Conservation (phyloP, 2,113 vertebrate genomes). For the Ploceus nigricollis region DNA sequence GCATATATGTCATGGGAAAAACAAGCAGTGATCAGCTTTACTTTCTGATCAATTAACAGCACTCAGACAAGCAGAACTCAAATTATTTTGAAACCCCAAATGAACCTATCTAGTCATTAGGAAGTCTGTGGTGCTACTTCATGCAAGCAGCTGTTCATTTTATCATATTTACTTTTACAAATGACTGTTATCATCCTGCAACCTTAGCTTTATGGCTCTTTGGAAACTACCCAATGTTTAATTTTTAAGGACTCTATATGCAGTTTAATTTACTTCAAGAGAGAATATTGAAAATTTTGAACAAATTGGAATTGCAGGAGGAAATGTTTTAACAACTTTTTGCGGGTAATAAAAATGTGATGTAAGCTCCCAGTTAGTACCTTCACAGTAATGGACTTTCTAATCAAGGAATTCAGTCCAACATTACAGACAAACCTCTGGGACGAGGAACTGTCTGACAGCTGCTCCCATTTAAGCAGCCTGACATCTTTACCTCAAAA, state of each 20-base stretch:
- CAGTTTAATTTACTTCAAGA: conserved; percentile 35
- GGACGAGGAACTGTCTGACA: not conserved
- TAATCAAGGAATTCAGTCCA: not conserved
- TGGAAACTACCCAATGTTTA: conserved; percentile 54
- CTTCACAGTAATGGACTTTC: not conserved
- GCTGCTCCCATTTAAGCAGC: not conserved
- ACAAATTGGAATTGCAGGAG: conserved; percentile 12
- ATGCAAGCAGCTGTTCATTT: conserved; percentile 60
- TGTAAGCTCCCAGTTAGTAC: not conserved
- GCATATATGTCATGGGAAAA: conserved; percentile 52
- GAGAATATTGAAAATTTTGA: conserved; percentile 49
- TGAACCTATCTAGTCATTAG: conserved; percentile 57
- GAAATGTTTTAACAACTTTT: conserved; percentile 47
- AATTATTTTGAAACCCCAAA: conserved; percentile 58
- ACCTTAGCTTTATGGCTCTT: conserved; percentile 61
- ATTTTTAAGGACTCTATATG: conserved; percentile 44
- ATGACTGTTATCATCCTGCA: conserved; percentile 62
- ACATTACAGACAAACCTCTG: not conserved
- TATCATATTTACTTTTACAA: conserved; percentile 71
- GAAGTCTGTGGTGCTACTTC: conserved; percentile 38
- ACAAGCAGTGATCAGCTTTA: conserved; percentile 61
- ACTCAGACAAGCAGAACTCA: conserved; percentile 53
- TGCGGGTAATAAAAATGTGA: conserved; percentile 35
- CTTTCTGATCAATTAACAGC: conserved; percentile 74
- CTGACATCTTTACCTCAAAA: not conserved